These are phyloP conservation scores for Neuroterus valhalla DNA, from an alignment of 1,140 invertebrate genomes.

Conservation along the genomic window DNA sequence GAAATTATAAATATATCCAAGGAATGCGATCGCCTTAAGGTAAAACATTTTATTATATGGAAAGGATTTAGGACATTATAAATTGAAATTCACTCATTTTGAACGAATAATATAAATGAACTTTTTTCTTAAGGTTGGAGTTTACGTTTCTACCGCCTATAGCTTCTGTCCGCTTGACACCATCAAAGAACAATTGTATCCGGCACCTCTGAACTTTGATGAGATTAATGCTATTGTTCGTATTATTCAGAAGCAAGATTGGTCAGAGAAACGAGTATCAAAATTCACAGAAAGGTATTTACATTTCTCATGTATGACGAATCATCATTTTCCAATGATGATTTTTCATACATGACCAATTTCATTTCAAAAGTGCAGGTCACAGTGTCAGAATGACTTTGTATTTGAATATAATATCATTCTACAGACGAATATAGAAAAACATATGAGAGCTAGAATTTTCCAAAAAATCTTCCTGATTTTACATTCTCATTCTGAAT, in stretches of 20 bases:
- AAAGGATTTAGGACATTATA: not conserved
- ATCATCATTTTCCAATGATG: too few relatives aligned
- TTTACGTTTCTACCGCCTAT: constrained; percentile 83
- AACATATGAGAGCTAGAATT: too few relatives aligned
- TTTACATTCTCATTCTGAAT: too few relatives aligned
- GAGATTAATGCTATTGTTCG: constrained; percentile 70
- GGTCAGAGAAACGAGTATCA: constrained; percentile 35
- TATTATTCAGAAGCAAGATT: constrained; percentile 24
- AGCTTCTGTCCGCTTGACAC: constrained; percentile 77
- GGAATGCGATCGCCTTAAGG: constrained; percentile 73
- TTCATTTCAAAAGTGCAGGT: too few relatives aligned
- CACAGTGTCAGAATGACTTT: too few relatives aligned
- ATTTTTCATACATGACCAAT: too few relatives aligned
- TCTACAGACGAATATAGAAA: too few relatives aligned
- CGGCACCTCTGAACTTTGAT: constrained; percentile 78
- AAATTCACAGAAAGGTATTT: constrained; percentile 36
- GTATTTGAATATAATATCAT: too few relatives aligned
- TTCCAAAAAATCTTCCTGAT: too few relatives aligned
- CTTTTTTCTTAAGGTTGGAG: constrained; percentile 71
- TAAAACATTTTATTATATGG: constrained; percentile 43
- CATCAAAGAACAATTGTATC: constrained; percentile 82
- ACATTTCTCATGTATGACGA: not conserved
- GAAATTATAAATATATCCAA: constrained; percentile 73
- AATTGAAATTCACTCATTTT: not conserved
- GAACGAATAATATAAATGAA: not conserved